Evolutionary conservation across 2,113 vertebrate genomes (phyloP).

Genomic region (Hoplias malabaricus): DNA sequence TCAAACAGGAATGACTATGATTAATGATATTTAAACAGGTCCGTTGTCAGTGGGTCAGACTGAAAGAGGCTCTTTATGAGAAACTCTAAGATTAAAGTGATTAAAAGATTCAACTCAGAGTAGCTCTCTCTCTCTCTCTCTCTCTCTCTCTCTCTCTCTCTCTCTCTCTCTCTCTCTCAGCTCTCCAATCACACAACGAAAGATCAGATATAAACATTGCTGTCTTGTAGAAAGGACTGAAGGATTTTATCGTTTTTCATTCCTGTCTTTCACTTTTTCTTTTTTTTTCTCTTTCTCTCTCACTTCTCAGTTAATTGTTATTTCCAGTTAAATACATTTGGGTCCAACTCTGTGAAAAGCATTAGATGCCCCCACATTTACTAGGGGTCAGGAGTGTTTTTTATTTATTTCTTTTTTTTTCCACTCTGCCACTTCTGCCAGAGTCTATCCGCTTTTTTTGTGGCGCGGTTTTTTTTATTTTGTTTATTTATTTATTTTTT

Average conservation of each 20-base stretch:
- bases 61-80: slow-evolving; percentile 1
- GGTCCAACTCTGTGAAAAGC: not conserved
- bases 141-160: slow-evolving; percentile 11
- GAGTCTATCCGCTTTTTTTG: not conserved
- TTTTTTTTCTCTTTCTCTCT: slow-evolving; percentile 2
- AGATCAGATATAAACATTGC: no score
- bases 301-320: slow-evolving; percentile 16
- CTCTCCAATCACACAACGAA: no score
- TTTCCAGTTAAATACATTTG: slow-evolving; percentile 26
- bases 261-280: slow-evolving; percentile 11
- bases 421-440: slow-evolving; percentile 30
- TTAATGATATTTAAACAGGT: not conserved
- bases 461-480: not conserved
- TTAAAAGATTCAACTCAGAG: not conserved
- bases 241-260: no score
- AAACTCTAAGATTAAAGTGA: not conserved
- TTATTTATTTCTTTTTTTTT: no score
- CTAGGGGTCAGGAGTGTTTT: slow-evolving; percentile 6
- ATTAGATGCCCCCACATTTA: not conserved
- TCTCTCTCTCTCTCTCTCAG: not conserved
- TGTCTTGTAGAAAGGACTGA: no score
- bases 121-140: not conserved
- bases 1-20: not conserved
- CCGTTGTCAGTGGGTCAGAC: no score
- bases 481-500: no score